Conservation (phyloP, 2,113 vertebrate species). For the Gracilinanus agilis region DNA sequence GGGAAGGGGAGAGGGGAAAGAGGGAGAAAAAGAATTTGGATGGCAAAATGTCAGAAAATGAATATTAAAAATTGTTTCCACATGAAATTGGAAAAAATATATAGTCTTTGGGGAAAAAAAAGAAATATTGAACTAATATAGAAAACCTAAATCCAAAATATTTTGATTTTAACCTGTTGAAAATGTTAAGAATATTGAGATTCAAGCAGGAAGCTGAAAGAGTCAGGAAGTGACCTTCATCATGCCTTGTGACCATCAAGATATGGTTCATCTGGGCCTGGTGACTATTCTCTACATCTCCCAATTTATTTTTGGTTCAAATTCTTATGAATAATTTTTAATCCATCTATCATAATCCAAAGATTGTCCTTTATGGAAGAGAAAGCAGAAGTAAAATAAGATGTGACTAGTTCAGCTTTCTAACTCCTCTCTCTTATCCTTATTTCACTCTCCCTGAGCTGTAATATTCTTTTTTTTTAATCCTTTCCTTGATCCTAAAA, state of each 20-base stretch:
- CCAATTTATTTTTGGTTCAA: neutral
- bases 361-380: neutral
- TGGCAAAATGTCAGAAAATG: no score
- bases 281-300: neutral
- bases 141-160: neutral
- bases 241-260: neutral
- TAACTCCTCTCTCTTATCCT: neutral
- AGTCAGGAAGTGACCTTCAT: neutral
- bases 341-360: neutral
- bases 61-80: no score
- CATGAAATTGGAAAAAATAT: no score
- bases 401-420: neutral
- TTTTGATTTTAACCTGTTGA: neutral
- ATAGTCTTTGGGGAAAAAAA: no score
- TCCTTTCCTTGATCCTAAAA: neutral
- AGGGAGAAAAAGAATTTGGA: no score
- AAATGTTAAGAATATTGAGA: neutral
- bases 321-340: neutral
- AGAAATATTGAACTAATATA: neutral
- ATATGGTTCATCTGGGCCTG: neutral
- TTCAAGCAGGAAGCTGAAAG: neutral
- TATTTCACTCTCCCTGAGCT: neutral
- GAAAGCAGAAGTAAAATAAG: neutral
- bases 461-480: neutral
- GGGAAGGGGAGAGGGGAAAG: no score